Evolutionary conservation across 2,113 vertebrate genomes (phyloP).

Genomic region (Meriones unguiculatus): DNA sequence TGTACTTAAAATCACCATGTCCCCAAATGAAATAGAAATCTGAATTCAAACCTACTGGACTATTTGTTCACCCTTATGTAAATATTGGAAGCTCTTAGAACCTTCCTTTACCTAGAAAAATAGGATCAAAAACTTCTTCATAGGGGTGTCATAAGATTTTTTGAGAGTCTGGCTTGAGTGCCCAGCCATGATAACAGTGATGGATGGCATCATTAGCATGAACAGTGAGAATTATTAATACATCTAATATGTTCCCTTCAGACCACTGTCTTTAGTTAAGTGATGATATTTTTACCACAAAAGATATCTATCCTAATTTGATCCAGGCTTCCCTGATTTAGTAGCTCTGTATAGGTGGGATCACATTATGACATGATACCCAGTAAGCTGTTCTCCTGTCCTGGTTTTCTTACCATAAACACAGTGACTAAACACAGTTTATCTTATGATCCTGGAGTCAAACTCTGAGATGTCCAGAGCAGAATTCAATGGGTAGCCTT

Average conservation of each 20-base stretch:
- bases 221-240: neutral
- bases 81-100: neutral
- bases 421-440: neutral
- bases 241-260: neutral
- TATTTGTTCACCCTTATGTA: neutral
- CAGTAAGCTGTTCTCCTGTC: neutral
- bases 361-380: neutral
- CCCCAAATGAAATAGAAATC: neutral
- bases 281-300: neutral
- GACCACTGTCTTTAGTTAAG: neutral
- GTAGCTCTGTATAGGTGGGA: neutral
- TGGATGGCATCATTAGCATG: neutral
- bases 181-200: neutral
- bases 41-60: neutral
- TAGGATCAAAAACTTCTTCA: neutral
- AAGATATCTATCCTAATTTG: neutral
- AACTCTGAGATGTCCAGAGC: neutral
- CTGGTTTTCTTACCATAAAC: neutral
- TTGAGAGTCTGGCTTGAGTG: neutral
- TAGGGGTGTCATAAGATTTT: neutral
- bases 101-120: conserved; percentile 10
- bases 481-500: neutral
- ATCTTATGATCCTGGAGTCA: neutral
- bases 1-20: neutral
- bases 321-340: neutral